A percentile compares a stretch with the other conserved stretches of the same genome.
Evolutionary conservation across 2,113 vertebrate species (phyloP).

Genomic region (Malaclemys terrapin): DNA sequence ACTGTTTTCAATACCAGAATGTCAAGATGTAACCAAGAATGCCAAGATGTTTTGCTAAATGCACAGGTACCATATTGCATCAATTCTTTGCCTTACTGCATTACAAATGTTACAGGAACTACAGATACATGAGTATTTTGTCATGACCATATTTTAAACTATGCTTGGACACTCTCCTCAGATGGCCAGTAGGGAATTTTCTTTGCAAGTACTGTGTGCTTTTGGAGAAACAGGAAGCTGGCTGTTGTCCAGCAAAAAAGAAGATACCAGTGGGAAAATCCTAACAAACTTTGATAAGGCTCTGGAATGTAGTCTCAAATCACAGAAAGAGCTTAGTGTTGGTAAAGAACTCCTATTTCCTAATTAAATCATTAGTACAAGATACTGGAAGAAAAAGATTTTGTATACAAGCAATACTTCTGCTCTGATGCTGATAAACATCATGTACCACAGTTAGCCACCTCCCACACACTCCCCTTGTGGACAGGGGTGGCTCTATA

Average conservation of each 20-base stretch:
- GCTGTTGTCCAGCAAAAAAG: not conserved
- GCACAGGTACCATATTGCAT: not conserved
- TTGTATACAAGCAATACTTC: not conserved
- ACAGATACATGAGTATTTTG: not conserved
- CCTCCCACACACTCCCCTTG: not conserved
- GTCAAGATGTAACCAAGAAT: not conserved
- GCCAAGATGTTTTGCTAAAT: not conserved
- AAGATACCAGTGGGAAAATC: not conserved
- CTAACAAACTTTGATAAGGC: not conserved
- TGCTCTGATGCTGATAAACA: not conserved
- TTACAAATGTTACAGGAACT: not conserved
- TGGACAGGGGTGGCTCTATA: not conserved
- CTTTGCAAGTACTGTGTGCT: not conserved
- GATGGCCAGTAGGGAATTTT: not conserved
- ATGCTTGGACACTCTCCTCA: not conserved
- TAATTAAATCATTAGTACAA: not conserved
- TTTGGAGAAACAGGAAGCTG: not conserved
- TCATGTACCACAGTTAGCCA: not conserved
- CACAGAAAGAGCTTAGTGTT: fast-evolving
- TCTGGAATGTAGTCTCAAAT: fast-evolving
- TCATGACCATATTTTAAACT: not conserved
- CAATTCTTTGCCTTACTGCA: not conserved
- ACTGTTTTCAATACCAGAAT: fast-evolving
- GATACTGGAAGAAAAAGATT: not conserved
- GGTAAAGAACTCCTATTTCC: not conserved